Conservation (phyloP, 2,888 invertebrate species). For the Cartodere bifasciata region DNA sequence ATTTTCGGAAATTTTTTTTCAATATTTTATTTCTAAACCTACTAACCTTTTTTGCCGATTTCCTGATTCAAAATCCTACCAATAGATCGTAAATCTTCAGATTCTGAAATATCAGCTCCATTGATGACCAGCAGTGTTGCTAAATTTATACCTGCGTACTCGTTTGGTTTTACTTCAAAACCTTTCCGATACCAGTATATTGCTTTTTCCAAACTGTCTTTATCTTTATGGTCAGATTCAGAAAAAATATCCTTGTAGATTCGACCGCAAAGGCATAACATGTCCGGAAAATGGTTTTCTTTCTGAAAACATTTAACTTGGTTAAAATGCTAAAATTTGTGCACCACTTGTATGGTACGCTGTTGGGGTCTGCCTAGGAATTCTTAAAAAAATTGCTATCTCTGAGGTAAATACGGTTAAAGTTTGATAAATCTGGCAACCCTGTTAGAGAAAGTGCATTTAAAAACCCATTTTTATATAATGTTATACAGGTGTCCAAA, state of each 20-base stretch:
- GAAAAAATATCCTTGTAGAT: conserved; percentile 97
- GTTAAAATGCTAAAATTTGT: no score
- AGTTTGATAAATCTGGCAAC: no score
- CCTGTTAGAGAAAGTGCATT: no score
- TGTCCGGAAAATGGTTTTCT: conserved; percentile 93
- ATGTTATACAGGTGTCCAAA: no score
- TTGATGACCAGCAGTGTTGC: conserved; percentile 94
- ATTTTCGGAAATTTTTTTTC: no score
- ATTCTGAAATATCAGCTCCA: conserved; percentile 89
- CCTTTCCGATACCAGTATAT: conserved; percentile 97
- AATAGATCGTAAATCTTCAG: conserved; percentile 81
- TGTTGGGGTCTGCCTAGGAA: no score
- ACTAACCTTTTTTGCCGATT: conserved; percentile 97
- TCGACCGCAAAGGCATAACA: conserved; percentile 93
- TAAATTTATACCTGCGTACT: conserved; percentile 97
- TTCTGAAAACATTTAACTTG: conserved; percentile 42
- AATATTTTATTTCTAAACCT: no score
- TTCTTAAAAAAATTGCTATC: no score
- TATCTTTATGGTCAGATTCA: conserved; percentile 84
- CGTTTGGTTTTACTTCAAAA: conserved; percentile 96
- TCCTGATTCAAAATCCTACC: conserved; percentile 92
- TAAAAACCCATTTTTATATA: no score
- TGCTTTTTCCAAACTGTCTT: conserved; percentile 77
- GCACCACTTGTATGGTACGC: no score
- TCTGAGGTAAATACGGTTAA: no score